phyloP scores from a whole-genome alignment of 2,888 invertebrate genomes.

The Mythimna ferrago region DNA sequence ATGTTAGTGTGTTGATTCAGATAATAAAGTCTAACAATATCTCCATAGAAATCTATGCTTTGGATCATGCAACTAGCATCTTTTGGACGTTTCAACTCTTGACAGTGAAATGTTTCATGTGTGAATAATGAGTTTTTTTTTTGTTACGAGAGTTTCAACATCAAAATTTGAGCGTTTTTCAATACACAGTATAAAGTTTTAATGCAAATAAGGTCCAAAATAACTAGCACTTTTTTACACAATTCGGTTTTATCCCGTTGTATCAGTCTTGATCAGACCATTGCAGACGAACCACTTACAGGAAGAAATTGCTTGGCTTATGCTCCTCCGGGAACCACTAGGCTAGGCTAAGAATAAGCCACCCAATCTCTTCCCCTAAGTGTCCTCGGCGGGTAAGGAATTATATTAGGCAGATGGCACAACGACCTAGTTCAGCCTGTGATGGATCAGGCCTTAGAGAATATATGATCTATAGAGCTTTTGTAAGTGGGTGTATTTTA shows the following conservation, averaged over 20 bases:
- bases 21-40: no score
- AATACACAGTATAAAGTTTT: neutral
- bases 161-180: neutral
- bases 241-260: neutral
- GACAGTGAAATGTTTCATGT: no score
- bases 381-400: slow-evolving; percentile 34
- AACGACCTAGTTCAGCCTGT: slow-evolving; percentile 25
- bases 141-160: neutral
- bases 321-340: slow-evolving; percentile 25
- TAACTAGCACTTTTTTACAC: neutral
- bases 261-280: slow-evolving; percentile 2
- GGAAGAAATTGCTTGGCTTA: slow-evolving; percentile 50
- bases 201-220: neutral
- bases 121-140: neutral
- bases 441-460: neutral
- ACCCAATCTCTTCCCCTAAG: slow-evolving; percentile 48
- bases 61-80: no score
- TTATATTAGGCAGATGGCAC: slow-evolving; percentile 43
- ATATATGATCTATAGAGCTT: slow-evolving; percentile 17
- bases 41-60: no score
- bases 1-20: no score
- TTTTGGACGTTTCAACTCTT: no score
- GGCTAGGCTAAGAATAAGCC: slow-evolving; percentile 34
- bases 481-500: neutral
- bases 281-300: slow-evolving; percentile 28